Conservation (phyloP, 2,797 vertebrate species). For the Alauda arvensis region DNA sequence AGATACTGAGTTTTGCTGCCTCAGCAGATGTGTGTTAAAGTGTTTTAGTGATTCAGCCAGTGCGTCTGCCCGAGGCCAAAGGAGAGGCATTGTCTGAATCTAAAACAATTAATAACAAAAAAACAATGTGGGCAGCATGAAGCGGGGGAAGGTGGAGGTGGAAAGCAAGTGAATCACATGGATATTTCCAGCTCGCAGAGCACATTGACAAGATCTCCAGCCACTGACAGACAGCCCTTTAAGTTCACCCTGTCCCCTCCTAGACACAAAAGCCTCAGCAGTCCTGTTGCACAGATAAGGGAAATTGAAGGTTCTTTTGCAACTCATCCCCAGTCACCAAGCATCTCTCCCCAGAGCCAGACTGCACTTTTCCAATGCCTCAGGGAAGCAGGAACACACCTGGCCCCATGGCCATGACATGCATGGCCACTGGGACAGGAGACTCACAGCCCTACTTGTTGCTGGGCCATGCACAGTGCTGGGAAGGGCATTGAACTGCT, state of each 20-base stretch:
- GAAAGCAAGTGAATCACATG: not conserved
- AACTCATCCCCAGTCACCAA: not conserved
- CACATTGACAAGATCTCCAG: not conserved
- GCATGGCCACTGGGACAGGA: fast-evolving
- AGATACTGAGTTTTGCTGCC: slow-evolving; percentile 43
- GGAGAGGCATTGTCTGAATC: slow-evolving; percentile 56
- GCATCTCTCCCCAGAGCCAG: not conserved
- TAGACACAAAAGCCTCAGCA: not conserved
- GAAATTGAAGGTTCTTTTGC: not conserved
- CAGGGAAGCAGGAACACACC: not conserved
- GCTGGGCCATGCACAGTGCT: fast-evolving
- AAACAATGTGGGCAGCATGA: slow-evolving; percentile 15
- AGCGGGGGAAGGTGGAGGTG: slow-evolving; percentile 6
- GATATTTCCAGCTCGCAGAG: slow-evolving; percentile 3
- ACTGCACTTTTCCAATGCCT: not conserved
- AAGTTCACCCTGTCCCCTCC: not conserved
- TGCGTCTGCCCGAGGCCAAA: slow-evolving; percentile 37
- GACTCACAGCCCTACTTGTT: not conserved
- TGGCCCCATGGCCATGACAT: too few relatives aligned
- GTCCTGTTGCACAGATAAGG: not conserved
- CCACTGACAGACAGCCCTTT: not conserved
- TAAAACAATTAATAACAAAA: slow-evolving; percentile 55
- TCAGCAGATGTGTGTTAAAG: slow-evolving; percentile 55
- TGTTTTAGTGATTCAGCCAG: slow-evolving; percentile 46
- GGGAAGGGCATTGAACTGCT: not conserved